Conservation (phyloP, 1,140 invertebrate genomes). For the Eubasilissa regina region DNA sequence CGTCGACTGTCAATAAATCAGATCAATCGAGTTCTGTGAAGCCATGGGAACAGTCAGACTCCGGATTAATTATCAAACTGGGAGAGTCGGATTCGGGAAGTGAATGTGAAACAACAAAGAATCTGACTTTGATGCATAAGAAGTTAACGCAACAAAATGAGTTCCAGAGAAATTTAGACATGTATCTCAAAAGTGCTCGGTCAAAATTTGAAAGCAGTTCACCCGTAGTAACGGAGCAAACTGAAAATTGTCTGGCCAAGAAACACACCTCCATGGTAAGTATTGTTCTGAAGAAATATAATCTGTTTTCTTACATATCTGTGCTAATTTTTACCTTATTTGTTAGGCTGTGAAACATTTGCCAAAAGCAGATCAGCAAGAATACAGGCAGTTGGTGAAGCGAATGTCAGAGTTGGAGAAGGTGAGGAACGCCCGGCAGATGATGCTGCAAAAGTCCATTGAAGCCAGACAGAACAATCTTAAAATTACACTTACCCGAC, state of each 20-base stretch:
- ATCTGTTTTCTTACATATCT: not conserved
- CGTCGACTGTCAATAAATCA: not conserved
- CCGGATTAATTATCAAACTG: conserved; percentile 65
- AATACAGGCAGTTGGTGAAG: conserved; percentile 69
- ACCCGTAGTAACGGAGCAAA: conserved; percentile 62
- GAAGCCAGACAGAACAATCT: conserved; percentile 5
- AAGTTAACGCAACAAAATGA: conserved; percentile 68
- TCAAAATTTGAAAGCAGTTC: conserved; percentile 65
- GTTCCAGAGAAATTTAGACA: conserved; percentile 69
- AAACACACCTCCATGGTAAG: conserved; percentile 68
- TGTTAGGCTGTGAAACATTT: conserved; percentile 70
- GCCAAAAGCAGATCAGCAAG: conserved; percentile 69
- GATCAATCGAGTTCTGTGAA: not conserved
- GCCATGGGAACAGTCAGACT: conserved; percentile 3
- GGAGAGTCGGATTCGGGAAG: conserved; percentile 70
- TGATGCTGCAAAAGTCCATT: conserved; percentile 56
- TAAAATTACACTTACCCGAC: conserved; percentile 1
- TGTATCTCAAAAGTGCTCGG: conserved; percentile 67
- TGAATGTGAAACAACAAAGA: conserved; percentile 70
- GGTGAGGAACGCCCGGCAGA: conserved; percentile 66
- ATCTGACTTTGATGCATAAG: conserved; percentile 71
- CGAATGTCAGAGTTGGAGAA: conserved; percentile 71
- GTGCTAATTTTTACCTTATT: conserved; percentile 27
- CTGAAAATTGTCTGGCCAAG: conserved; percentile 57
- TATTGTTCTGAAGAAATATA: not conserved